Percentiles rank a stretch among this genome's conserved stretches.
phyloP scores from a whole-genome alignment of 2,113 vertebrate genomes.

The Xiphorhynchus elegans region DNA sequence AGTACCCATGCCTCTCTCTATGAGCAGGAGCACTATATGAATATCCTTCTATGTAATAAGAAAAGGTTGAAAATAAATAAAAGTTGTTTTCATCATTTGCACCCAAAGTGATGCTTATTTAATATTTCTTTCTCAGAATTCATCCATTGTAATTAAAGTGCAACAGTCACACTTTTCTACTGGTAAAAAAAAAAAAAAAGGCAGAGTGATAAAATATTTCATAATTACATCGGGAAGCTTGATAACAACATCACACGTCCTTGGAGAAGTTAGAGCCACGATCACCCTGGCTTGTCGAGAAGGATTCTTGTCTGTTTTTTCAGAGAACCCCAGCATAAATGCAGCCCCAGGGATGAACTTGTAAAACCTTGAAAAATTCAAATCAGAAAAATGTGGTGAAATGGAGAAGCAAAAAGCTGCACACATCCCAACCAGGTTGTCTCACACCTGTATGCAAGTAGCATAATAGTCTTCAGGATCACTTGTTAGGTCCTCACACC shows the following conservation, averaged over 20 bases:
- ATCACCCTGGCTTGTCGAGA: constrained; percentile 68
- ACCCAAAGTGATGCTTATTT: neutral
- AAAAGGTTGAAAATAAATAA: neutral
- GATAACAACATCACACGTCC: constrained; percentile 66
- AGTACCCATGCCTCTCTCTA: neutral
- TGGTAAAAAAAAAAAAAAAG: neutral
- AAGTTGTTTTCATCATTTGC: neutral
- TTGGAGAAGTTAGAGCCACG: constrained; percentile 67
- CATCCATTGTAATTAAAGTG: neutral
- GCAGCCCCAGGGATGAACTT: constrained; percentile 52
- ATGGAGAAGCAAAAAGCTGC: neutral
- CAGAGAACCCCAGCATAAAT: constrained; percentile 53
- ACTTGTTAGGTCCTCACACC: neutral
- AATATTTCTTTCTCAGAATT: neutral
- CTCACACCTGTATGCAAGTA: neutral
- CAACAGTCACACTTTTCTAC: neutral
- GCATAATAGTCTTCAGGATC: neutral
- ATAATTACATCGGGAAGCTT: constrained; percentile 74
- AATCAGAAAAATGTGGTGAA: constrained; percentile 11
- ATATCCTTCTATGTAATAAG: neutral
- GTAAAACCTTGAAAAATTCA: constrained; percentile 67
- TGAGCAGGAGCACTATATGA: neutral
- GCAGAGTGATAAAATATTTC: neutral
- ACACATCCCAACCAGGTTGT: neutral
- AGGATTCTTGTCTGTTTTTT: constrained; percentile 62